Evolutionary conservation across 2,888 invertebrate genomes (phyloP).

Genomic region (Drosophila picticornis): DNA sequence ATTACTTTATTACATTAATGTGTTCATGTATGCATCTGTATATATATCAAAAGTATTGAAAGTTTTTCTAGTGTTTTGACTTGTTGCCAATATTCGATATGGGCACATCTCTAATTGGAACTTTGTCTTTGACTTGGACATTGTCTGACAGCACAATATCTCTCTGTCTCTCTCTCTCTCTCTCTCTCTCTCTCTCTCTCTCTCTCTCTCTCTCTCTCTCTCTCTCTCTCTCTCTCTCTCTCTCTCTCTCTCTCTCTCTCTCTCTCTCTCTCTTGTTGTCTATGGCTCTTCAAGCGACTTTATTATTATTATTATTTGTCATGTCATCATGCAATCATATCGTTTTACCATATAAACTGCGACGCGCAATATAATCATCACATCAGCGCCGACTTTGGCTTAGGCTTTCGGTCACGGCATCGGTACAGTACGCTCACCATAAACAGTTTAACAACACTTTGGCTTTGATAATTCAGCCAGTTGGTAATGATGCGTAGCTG

Average conservation of each 20-base stretch:
- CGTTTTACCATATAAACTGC: slow-evolving; percentile 69
- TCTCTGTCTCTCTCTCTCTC: not conserved
- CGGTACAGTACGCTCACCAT: slow-evolving; percentile 2
- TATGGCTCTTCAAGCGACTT: slow-evolving; percentile 29
- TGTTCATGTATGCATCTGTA: not conserved
- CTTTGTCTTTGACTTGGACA: slow-evolving; percentile 3
- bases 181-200: too few relatives aligned
- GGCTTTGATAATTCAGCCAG: slow-evolving; percentile 26
- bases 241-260: too few relatives aligned
- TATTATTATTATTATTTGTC: slow-evolving; percentile 51
- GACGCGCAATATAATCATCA: slow-evolving; percentile 55
- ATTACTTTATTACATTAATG: not conserved
- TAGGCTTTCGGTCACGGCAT: slow-evolving; percentile 19
- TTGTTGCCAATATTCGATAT: not conserved
- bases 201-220: too few relatives aligned
- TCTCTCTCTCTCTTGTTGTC: not conserved
- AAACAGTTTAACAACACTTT: slow-evolving; percentile 28
- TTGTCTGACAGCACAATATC: not conserved
- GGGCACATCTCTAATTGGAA: slow-evolving; percentile 18
- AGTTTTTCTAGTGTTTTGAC: not conserved
- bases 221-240: too few relatives aligned
- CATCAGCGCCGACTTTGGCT: slow-evolving; percentile 36
- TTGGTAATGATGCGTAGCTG: slow-evolving; percentile 68
- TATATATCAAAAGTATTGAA: not conserved
- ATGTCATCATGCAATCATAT: slow-evolving; percentile 79